These are phyloP conservation scores for Xylophagus ater DNA, from an alignment of 2,888 invertebrate genomes.

Conservation along the genomic window DNA sequence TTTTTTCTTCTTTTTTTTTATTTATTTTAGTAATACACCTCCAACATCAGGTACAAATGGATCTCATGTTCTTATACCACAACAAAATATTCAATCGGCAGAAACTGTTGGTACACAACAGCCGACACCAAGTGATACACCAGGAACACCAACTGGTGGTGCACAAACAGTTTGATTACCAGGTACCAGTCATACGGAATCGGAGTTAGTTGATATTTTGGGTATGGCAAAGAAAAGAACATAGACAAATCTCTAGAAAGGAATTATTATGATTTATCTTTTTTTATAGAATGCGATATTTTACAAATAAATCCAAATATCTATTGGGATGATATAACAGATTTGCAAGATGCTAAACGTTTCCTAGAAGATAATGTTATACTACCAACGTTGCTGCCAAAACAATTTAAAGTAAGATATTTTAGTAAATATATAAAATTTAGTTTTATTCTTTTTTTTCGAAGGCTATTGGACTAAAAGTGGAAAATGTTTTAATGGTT, in stretches of 20 bases:
- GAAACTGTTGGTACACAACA: constrained; percentile 42
- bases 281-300: constrained; percentile 75
- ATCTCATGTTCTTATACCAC: constrained; percentile 29
- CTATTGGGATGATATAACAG: constrained; percentile 89
- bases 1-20: neutral
- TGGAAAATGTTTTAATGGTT: constrained; percentile 94
- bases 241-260: neutral
- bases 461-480: constrained; percentile 85
- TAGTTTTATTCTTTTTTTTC: constrained; percentile 12
- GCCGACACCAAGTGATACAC: too few relatives aligned
- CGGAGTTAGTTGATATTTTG: constrained; percentile 85
- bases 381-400: constrained; percentile 94
- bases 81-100: constrained; percentile 37
- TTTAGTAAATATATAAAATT: neutral
- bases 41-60: constrained; percentile 36
- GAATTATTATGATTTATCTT: neutral
- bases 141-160: constrained; percentile 36
- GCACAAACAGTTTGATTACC: constrained; percentile 36
- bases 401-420: constrained; percentile 77
- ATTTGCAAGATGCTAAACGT: constrained; percentile 77
- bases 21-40: constrained; percentile 26
- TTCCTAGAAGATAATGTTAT: constrained; percentile 95
- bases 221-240: constrained; percentile 40
- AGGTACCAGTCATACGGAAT: constrained; percentile 57
- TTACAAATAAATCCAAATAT: constrained; percentile 95